Conservation (phyloP, 2,888 invertebrate species). For the Callinectes sapidus region DNA sequence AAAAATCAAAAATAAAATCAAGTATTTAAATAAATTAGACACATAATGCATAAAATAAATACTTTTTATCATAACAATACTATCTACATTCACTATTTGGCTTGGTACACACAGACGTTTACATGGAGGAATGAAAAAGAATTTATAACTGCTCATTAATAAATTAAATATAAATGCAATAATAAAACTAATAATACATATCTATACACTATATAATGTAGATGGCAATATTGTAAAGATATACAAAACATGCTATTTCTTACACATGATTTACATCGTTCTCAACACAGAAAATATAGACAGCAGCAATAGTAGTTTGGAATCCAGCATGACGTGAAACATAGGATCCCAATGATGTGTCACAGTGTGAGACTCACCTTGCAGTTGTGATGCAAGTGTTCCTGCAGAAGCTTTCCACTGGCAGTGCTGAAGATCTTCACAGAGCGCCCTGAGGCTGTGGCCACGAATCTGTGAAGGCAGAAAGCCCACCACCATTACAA, state of each 20-base stretch:
- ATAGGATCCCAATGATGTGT: neutral
- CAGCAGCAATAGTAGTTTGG: no score
- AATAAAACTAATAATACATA: no score
- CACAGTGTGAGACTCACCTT: neutral
- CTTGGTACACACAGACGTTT: no score
- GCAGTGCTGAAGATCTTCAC: conserved; percentile 46
- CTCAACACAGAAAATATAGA: neutral
- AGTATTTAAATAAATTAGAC: no score
- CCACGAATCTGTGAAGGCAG: neutral
- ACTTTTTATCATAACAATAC: no score
- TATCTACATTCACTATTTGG: neutral
- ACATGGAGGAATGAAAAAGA: no score
- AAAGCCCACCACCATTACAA: neutral
- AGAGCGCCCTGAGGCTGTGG: conserved; percentile 33
- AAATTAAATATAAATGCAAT: no score
- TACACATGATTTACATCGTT: neutral
- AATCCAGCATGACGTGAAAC: neutral
- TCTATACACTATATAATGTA: no score
- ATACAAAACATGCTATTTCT: neutral
- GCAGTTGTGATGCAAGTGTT: conserved; percentile 36
- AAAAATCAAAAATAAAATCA: neutral
- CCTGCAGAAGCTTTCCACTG: conserved; percentile 40
- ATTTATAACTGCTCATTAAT: no score
- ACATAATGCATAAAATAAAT: no score
- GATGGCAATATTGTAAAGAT: no score